Percentiles rank a stretch among this genome's conserved stretches.
These are phyloP conservation scores for Gasterosteus aculeatus DNA, from an alignment of 2,113 vertebrate genomes.

Conservation along the genomic window DNA sequence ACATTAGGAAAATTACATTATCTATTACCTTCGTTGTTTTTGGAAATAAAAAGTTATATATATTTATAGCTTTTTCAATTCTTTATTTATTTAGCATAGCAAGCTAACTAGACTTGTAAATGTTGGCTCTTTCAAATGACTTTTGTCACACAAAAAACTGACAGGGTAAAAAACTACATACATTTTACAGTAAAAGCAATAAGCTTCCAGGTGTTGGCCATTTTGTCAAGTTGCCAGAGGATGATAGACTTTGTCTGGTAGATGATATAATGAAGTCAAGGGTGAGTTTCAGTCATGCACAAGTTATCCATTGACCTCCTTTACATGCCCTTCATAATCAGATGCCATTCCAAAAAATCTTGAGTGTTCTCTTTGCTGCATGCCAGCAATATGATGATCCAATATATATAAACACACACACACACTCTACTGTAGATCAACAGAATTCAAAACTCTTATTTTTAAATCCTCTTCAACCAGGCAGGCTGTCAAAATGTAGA, in stretches of 20 bases:
- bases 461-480: background rate
- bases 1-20: background rate
- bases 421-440: background rate
- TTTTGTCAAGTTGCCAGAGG: background rate
- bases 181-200: background rate
- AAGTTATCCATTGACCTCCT: background rate
- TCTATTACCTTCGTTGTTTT: background rate
- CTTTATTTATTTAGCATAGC: background rate
- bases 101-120: background rate
- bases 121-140: background rate
- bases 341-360: background rate
- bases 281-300: slow-evolving; percentile 10
- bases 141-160: background rate
- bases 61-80: background rate
- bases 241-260: background rate
- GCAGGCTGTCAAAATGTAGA: background rate
- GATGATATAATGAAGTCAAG: background rate
- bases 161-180: background rate
- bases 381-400: too few relatives aligned
- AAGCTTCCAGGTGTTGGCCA: background rate
- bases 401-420: too few relatives aligned
- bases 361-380: background rate
- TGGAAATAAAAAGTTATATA: background rate
- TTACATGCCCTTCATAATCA: background rate
- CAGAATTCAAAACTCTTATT: background rate